Base-by-base conservation (phyloP, 2,113 vertebrate genomes). In the Gyps fulvus region DNA sequence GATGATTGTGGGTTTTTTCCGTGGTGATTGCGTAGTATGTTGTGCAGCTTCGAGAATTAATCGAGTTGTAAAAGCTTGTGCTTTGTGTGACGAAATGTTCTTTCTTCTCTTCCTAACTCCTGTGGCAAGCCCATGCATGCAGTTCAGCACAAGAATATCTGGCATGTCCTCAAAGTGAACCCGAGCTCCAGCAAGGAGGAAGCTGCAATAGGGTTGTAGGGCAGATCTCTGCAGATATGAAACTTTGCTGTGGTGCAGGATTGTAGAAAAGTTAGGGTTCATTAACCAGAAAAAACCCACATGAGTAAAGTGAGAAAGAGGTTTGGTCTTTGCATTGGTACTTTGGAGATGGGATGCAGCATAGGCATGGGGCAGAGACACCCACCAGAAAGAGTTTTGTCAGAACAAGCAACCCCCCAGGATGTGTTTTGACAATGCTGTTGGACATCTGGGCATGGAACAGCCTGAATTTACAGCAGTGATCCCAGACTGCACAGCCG, bases 91-190 rank as follows among this genome's bases (percentile, higher is more conserved):
- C 43, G 47, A 67, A 79, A 73, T 34, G 8, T 10, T 62, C 17
- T 11, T 26, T 76, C 16, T 62, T 79, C 31, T 81, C 29, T 27
- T 76, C 31, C 27, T 38, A 42, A 59, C 25, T 63, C 19, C 32
- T 47, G 38, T 84, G 59, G 25, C 50, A 84, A 20, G 32, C 20
- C 9, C 3, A 3, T 4, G 4, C 0, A 0, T 0, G 5, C 45
- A 6, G 9, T 52, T 94, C 43, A 61, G 67, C 55, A 27, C 6
- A 16, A 3, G 45, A 50, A 4, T 61, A 52, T 34, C 12, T 81
- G 36, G 9, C 23, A 12, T 47, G 59, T 34, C 11, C 32, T 65
- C 16, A 42, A 69, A 72, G 58, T 26, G 31, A 83, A 45, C 34
- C 22, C 7, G 15, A 52, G 50, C 25, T 27, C 10, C 6, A 23